Conservation (phyloP, 2,888 invertebrate genomes). For the Lagria hirta region DNA sequence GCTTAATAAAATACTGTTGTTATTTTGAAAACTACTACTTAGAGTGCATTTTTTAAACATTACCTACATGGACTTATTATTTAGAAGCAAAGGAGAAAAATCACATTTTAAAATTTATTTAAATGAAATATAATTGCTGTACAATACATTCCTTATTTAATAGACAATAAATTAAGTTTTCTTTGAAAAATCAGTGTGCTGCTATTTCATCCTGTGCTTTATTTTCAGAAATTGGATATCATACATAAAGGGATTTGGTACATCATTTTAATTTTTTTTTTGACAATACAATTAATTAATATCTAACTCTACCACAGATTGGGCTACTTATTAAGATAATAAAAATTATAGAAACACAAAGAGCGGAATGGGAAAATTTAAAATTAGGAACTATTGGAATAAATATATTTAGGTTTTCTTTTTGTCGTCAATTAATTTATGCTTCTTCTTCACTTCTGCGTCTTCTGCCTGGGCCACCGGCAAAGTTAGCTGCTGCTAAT, state of each 20-base stretch:
- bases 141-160: slow-evolving; percentile 28
- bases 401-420: slow-evolving; percentile 3
- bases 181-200: slow-evolving; percentile 21
- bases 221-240: slow-evolving; percentile 17
- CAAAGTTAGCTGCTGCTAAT: slow-evolving; percentile 84
- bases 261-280: slow-evolving; percentile 16
- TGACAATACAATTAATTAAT: slow-evolving; percentile 17
- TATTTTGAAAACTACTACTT: no score
- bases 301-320: slow-evolving; percentile 10
- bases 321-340: slow-evolving; percentile 13
- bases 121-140: slow-evolving; percentile 33
- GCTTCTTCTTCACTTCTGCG: slow-evolving; percentile 63
- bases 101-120: slow-evolving; percentile 31
- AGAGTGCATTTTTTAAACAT: no score
- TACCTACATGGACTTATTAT: no score
- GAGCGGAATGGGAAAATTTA: slow-evolving; percentile 17
- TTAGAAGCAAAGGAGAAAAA: no score
- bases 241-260: slow-evolving; percentile 11
- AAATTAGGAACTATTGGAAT: slow-evolving; percentile 28
- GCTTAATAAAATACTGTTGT: no score
- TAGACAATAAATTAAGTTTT: slow-evolving; percentile 23
- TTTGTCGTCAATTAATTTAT: slow-evolving; percentile 31
- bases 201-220: slow-evolving; percentile 25
- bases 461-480: slow-evolving; percentile 86
- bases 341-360: slow-evolving; percentile 16